Evolutionary conservation across 2,888 invertebrate species (phyloP).

Genomic region (Ptychoptera contaminata): DNA sequence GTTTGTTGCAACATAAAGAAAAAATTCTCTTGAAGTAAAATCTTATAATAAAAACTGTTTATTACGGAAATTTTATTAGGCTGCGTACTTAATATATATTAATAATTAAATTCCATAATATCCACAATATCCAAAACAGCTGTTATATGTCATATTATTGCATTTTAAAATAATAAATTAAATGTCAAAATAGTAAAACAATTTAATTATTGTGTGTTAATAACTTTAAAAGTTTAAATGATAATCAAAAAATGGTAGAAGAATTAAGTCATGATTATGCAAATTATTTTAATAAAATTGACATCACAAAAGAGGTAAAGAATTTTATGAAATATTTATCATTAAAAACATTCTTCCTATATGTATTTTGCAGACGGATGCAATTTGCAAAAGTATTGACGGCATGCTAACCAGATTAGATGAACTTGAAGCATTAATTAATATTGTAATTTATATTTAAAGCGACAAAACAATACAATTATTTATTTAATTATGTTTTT

Average conservation of each 20-base stretch:
- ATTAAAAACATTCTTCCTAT: background rate
- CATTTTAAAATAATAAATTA: too few species aligned
- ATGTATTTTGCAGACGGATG: conserved; percentile 25
- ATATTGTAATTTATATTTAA: conserved; percentile 29
- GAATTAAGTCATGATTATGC: conserved; percentile 38
- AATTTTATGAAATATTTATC: background rate
- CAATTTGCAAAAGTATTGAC: conserved; percentile 45
- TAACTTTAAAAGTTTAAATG: background rate
- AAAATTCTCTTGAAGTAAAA: too few species aligned
- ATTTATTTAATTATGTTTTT: conserved; percentile 6
- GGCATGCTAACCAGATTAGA: conserved; percentile 50
- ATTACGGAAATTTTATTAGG: too few species aligned
- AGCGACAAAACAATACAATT: conserved; percentile 12
- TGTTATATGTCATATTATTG: too few species aligned
- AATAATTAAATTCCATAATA: too few species aligned
- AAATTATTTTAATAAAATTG: conserved; percentile 35
- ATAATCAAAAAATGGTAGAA: conserved; percentile 33
- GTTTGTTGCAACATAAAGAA: too few species aligned
- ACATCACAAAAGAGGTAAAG: conserved; percentile 35
- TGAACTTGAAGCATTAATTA: conserved; percentile 44
- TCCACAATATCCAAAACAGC: too few species aligned
- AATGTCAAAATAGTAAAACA: too few species aligned
- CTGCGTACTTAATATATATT: too few species aligned
- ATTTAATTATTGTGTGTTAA: too few species aligned
- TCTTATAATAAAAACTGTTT: too few species aligned